Base-by-base conservation (phyloP, 1,140 invertebrate species). In the Harlomillsia oculata region DNA sequence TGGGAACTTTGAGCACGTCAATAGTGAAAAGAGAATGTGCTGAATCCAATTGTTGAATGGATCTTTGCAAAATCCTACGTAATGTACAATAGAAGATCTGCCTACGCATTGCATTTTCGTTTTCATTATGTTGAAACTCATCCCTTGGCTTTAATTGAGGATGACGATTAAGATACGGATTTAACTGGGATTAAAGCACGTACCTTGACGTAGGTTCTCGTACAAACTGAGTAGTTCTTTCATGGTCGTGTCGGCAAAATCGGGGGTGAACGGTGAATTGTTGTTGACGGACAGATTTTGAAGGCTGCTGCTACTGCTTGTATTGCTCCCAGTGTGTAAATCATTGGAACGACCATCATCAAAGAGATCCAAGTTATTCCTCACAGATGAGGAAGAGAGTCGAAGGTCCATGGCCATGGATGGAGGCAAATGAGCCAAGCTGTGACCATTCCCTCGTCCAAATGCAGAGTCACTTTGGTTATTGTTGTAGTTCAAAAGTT, bases 231-330 rank as follows among this genome's bases (percentile, higher is more conserved):
- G 70, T 29, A 85, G 69, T 69, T 84, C 82, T 58, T 83, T 81
- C 82, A 84, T 83, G 2, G 82, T 84, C 50, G 78, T 81, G 71
- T 84, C 80, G 5, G 82, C 82, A 69, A 82, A 84, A 65, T 84
- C 82, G 59, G 79, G 76, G 69, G 84, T 75, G 25, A 71, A 71
- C 39, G 72, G 25, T 16, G 45, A 48, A 48, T 28, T 50, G 34
- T 57, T 57, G 28, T 50, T 57, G 18, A 29, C 34, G 21, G 16
- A 6, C n/a, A 34, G 41, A 51, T n/a, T 50, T 16, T 57, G 45
- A 50, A 48, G 50, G 36, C 45, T 50, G 23, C 36, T 62, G 25
- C 48, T 60, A 52, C 29, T 43, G 44, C 49, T 60, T 21, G 34
- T 52, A 3, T 40, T 53, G 30, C 50, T 53, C 20, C 50, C 53